A percentile compares a stretch with the other conserved stretches of the same genome.
phyloP scores from a whole-genome alignment of 2,113 vertebrate species.

The Proterorhinus semilunaris region DNA sequence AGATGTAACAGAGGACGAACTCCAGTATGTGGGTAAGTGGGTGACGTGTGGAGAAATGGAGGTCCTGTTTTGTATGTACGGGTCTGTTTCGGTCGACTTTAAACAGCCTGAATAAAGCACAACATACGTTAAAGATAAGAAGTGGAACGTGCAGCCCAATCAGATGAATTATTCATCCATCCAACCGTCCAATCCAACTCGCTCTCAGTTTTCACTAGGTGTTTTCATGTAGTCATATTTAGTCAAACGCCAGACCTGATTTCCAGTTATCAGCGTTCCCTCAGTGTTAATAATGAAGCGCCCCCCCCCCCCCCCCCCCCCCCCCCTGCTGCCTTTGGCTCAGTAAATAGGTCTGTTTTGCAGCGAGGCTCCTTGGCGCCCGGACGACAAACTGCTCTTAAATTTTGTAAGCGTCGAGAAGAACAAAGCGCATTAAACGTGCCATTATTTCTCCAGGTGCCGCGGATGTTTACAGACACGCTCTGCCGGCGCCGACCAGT shows the following conservation, averaged over 20 bases:
- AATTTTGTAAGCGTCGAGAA: slow-evolving; percentile 33
- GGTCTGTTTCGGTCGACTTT: no score
- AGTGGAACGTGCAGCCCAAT: no score
- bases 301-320: no score
- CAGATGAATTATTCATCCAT: no score
- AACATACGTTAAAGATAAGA: no score
- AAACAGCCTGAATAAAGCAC: no score
- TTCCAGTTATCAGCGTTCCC: neutral
- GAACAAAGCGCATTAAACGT: slow-evolving; percentile 38
- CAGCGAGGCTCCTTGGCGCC: slow-evolving; percentile 1
- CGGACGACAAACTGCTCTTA: slow-evolving; percentile 17
- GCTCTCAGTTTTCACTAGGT: no score
- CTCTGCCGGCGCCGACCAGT: slow-evolving; percentile 53
- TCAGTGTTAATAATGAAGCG: neutral
- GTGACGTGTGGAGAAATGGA: no score
- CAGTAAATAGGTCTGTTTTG: slow-evolving; percentile 21
- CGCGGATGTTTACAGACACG: slow-evolving; percentile 54
- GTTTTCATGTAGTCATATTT: neutral
- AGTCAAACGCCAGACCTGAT: neutral
- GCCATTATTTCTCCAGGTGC: slow-evolving; percentile 33
- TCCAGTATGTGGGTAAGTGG: no score
- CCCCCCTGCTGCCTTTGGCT: neutral
- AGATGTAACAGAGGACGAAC: no score
- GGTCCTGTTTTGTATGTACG: no score
- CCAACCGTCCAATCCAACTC: no score